phyloP scores from a whole-genome alignment of 2,113 vertebrate genomes.

The Nothoprocta perdicaria region DNA sequence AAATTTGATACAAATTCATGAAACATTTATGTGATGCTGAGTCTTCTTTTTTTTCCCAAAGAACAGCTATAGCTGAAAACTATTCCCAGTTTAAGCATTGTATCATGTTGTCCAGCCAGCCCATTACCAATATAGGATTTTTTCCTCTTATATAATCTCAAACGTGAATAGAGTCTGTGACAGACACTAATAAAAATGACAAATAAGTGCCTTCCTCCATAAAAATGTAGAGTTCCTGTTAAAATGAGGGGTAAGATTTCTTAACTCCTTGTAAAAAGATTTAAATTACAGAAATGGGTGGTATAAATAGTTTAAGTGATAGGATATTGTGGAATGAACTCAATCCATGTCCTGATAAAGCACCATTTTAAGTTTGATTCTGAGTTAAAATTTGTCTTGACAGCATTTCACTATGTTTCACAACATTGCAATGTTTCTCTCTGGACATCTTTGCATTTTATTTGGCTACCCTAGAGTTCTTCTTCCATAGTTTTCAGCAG shows the following conservation, averaged over 20 bases:
- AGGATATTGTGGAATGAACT: not conserved
- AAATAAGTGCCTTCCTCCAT: conserved; percentile 28
- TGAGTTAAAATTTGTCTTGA: not conserved
- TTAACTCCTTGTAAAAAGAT: conserved; percentile 28
- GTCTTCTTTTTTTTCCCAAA: conserved; percentile 51
- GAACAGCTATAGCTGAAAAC: conserved; percentile 38
- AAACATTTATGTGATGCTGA: conserved; percentile 66
- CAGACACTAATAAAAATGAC: conserved; percentile 47
- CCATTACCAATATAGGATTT: not conserved
- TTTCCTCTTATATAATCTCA: not conserved
- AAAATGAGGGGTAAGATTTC: conserved; percentile 22
- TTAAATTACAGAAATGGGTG: conserved; percentile 44
- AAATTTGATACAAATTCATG: conserved; percentile 58
- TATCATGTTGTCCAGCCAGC: conserved; percentile 8
- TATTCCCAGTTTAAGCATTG: conserved; percentile 8
- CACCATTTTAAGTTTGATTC: not conserved
- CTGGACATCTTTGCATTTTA: not conserved
- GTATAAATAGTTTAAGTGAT: conserved; percentile 32
- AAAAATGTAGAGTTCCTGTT: conserved; percentile 39
- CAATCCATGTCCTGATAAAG: not conserved
- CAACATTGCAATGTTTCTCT: not conserved
- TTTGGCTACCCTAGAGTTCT: not conserved
- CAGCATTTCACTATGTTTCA: not conserved
- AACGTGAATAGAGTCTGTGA: not conserved
- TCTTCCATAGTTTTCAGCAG: not conserved